Evolutionary conservation across 92 coral and sea anemone species (phyloP), one percentile per base, ranked within the genome.

Genomic region (Blastomussa wellsi): DNA sequence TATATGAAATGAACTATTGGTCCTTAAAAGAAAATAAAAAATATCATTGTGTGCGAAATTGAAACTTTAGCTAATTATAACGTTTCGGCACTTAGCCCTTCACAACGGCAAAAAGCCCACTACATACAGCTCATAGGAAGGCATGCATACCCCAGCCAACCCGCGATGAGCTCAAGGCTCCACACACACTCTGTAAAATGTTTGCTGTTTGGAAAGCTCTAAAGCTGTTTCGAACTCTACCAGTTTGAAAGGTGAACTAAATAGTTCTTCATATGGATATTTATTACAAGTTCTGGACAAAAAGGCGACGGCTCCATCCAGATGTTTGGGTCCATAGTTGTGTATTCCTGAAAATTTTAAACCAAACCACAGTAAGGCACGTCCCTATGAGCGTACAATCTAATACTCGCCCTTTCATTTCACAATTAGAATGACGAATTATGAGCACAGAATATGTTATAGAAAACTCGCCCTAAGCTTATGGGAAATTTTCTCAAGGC

Each of bases 251-350:
- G 92, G 79, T 24, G 86, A 88, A 68, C 99, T 96, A 62, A 96
- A 72, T 2, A 96, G 90, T 55, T 89, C 93, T 2, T 68, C 78
- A 70, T 94, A 94, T 3, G 99, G 98, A 79, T 92, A 96, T 77
- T 91, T 94, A 47, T 64, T 49, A 20, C 87, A 72, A 3, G 98
- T 94, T 41, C 91, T 86, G 66, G 90, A 92, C 84, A 96, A 76
- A 82, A 94, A 94, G 48, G 87, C 83, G 19, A 96, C 98, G 3
- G 98, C 98, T 88, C 91, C 90, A 79, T 94, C 96, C 42, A 96
- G 92, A 82, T 96, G 96, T 37, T 64, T 52, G 4, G 96, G 98
- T 32, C 95, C 96, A 84, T 96, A 96, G 87, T 96, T 94, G 86
- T 96, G 98, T 37, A 92, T 79, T 82, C 99, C 99, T 95, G 57